Percentiles rank a stretch among this genome's conserved stretches.
Evolutionary conservation across 2,888 invertebrate genomes (phyloP).

Genomic region (Cosmia trapezina): DNA sequence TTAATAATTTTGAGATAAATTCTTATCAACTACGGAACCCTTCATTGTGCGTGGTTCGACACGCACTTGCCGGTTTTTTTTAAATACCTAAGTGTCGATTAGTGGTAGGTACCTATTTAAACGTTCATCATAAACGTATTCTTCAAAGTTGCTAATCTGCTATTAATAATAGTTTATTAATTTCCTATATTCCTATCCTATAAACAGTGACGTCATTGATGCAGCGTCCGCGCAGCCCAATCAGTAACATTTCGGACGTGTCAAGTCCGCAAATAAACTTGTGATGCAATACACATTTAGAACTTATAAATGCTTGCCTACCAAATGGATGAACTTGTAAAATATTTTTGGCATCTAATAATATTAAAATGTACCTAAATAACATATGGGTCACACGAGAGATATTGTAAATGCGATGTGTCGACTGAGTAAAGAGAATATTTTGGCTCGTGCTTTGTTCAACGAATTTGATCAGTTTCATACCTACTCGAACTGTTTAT

Average conservation of each 20-base stretch:
- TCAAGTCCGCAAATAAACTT: conserved; percentile 83
- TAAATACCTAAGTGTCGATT: no score
- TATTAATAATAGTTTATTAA: conserved; percentile 21
- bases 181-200: conserved; percentile 35
- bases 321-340: conserved; percentile 59
- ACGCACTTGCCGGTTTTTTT: no score
- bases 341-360: conserved; percentile 69
- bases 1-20: no score
- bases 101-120: neutral
- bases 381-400: conserved; percentile 40
- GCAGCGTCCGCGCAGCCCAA: conserved; percentile 64
- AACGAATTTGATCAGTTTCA: conserved; percentile 30
- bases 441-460: conserved; percentile 12
- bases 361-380: conserved; percentile 60
- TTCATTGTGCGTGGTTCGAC: no score
- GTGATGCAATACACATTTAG: conserved; percentile 79
- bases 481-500: conserved; percentile 11
- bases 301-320: conserved; percentile 65
- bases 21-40: no score
- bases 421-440: conserved; percentile 24
- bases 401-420: conserved; percentile 26
- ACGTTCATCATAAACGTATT: neutral
- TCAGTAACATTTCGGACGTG: conserved; percentile 73
- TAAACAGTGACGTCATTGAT: conserved; percentile 56
- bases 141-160: conserved; percentile 3